Conservation (phyloP, 2,797 vertebrate genomes). For the Enteromius treurensis region DNA sequence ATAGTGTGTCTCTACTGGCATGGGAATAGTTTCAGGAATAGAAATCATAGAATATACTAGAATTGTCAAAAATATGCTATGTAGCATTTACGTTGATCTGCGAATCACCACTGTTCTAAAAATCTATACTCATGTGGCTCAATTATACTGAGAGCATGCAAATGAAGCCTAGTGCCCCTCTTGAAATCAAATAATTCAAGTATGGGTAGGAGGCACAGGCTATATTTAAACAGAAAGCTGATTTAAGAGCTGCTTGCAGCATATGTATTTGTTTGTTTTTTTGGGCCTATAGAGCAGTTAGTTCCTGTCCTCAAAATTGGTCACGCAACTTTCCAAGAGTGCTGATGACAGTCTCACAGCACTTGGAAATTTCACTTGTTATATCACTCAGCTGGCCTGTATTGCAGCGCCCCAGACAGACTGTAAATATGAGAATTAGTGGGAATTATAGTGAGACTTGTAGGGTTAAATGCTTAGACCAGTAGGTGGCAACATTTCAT, state of each 20-base stretch:
- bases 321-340: neutral
- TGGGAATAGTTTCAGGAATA: slow-evolving; percentile 49
- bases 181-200: slow-evolving; percentile 38
- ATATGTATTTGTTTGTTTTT: neutral
- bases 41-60: slow-evolving; percentile 56
- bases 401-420: neutral
- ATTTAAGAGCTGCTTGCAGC: neutral
- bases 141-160: slow-evolving; percentile 61
- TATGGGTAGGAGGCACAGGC: neutral
- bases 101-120: slow-evolving; percentile 50
- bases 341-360: neutral
- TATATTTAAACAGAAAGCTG: slow-evolving; percentile 25
- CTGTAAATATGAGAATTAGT: neutral
- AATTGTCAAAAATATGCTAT: slow-evolving; percentile 42
- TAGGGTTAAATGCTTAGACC: neutral
- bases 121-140: slow-evolving; percentile 61
- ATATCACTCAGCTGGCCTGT: neutral
- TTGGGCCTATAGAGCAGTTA: neutral
- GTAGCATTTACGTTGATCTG: slow-evolving; percentile 29
- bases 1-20: slow-evolving; percentile 61
- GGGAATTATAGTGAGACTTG: neutral
- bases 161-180: slow-evolving; percentile 47
- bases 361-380: neutral
- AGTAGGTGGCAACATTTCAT: neutral
- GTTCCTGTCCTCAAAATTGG: neutral